Conservation (phyloP, 1,140 invertebrate genomes). For the Ylistrum balloti region DNA sequence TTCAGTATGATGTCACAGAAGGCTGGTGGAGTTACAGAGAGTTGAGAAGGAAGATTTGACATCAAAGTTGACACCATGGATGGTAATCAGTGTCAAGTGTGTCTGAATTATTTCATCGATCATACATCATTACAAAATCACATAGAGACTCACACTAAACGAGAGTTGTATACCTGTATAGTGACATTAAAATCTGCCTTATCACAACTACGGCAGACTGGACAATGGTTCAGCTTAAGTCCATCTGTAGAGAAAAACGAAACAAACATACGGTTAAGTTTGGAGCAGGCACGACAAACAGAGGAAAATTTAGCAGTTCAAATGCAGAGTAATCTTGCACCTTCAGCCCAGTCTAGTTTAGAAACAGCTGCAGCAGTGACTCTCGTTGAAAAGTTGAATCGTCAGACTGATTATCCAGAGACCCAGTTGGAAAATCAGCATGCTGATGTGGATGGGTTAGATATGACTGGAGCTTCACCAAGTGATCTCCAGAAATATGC, state of each 20-base stretch:
- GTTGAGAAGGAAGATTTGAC: neutral
- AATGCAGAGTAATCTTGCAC: neutral
- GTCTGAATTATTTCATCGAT: constrained; percentile 50
- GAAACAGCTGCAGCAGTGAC: constrained; percentile 23
- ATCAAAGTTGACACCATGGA: constrained; percentile 44
- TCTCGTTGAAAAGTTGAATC: neutral
- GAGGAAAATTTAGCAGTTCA: neutral
- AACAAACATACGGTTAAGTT: neutral
- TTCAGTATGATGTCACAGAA: neutral
- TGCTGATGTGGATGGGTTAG: neutral
- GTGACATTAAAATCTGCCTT: constrained; percentile 30
- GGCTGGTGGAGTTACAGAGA: neutral
- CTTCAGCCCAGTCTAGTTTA: neutral
- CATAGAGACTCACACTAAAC: constrained; percentile 51
- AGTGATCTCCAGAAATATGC: neutral
- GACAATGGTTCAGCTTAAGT: neutral
- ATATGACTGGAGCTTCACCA: neutral
- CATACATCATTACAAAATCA: constrained; percentile 48
- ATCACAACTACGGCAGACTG: neutral
- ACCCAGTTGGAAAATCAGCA: neutral
- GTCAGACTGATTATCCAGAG: neutral
- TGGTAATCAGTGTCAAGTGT: constrained; percentile 53
- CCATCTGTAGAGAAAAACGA: constrained; percentile 6
- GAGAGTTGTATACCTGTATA: constrained; percentile 49
- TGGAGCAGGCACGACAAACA: constrained; percentile 6